Evolutionary conservation across 2,888 invertebrate species (phyloP), one percentile per base, ranked within the genome.

Genomic region (Perizoma affinitatum): DNA sequence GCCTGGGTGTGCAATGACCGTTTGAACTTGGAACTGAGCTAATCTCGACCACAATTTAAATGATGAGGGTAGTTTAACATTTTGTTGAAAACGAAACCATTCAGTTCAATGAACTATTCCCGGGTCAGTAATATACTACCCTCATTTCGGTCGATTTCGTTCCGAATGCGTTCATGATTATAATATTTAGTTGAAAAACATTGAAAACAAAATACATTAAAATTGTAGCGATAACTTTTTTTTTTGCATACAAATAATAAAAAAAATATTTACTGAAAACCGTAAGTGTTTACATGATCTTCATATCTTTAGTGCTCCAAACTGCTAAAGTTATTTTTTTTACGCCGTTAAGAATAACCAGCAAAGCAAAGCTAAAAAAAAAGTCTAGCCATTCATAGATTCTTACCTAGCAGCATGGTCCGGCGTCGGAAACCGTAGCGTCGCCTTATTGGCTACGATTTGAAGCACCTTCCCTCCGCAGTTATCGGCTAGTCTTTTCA

Each of bases 401-500:
- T 36, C 78, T 80, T 71, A 96, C 96, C 96, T 95, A 53, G 93
- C 88, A 51, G 96, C 96, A 74, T 94, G 94, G 75, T 96, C 95
- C 48, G 94, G 90, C 44, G 94, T 95, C 42, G 94, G 93, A 83
- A 97, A 97, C 69, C 94, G 93, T 53, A 97, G 80, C 63, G 94
- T 88, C 4, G 97, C 96, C 58, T 91, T 93, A 48, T 94, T 93
- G 7, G 94, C 93, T 33, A 93, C 93, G 8, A 97, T 89, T 57
- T 92, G 90, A 4, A 95, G 78, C 11, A 97, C 96, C 73, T 95
- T 94, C 4, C 97, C 97, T 0, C 97, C 97, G 78, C 96, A 96
- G 83, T 97, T 97, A 74, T 95, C 95, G 0, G 96, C 95, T 57
- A 97, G 83, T 72, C 95, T 93, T 61, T 94, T 94, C 57, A 97